These are phyloP conservation scores for Acleris holmiana DNA, from an alignment of 2,888 invertebrate species.

Conservation along the genomic window DNA sequence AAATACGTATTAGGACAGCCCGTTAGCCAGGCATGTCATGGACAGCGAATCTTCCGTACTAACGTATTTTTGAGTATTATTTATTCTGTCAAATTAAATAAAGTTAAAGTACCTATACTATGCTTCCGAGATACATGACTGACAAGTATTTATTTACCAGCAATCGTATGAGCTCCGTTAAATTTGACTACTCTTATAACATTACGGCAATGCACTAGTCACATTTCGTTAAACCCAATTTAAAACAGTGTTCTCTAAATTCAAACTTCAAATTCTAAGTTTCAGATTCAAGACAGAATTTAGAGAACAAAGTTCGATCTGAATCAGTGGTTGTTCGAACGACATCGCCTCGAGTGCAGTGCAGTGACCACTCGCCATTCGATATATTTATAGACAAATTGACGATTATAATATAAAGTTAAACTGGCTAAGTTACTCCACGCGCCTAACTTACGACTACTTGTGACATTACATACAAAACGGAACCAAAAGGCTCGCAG, in stretches of 20 bases:
- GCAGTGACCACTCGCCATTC: slow-evolving; percentile 17
- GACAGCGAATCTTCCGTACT: no score
- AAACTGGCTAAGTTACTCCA: slow-evolving; percentile 30
- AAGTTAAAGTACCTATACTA: no score
- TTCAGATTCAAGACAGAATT: no score
- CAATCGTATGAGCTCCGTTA: not conserved
- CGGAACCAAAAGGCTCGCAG: slow-evolving; percentile 38
- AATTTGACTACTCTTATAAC: slow-evolving; percentile 1
- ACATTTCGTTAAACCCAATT: not conserved
- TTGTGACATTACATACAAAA: slow-evolving; percentile 33
- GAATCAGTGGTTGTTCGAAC: not conserved
- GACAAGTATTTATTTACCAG: not conserved
- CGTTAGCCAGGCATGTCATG: no score
- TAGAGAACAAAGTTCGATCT: not conserved
- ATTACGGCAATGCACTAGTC: not conserved
- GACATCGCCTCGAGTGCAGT: not conserved
- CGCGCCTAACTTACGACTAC: slow-evolving; percentile 27
- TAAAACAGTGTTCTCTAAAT: no score
- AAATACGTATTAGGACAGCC: no score
- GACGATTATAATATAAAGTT: slow-evolving; percentile 31
- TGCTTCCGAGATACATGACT: no score
- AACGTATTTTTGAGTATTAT: no score
- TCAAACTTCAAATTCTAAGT: no score
- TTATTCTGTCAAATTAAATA: no score
- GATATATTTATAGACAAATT: slow-evolving; percentile 37